A percentile compares a stretch with the other conserved stretches of the same genome.
These are phyloP conservation scores for Tanaodytes sp. DNA, from an alignment of 2,888 invertebrate genomes.

Conservation along the genomic window DNA sequence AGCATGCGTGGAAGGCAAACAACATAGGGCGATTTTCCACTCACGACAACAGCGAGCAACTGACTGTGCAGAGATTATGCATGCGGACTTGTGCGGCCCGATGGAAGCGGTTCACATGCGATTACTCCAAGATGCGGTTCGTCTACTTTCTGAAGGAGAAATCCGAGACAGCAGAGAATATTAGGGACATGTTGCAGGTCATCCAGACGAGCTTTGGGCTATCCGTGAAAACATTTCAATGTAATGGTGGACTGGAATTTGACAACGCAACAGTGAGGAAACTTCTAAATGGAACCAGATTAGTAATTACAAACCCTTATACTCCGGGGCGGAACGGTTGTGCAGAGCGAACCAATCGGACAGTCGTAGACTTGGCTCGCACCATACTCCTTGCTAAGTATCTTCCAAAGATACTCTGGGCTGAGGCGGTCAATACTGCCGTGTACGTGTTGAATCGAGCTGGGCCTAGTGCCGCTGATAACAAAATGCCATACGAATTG, in stretches of 20 bases:
- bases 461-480: constrained; percentile 30
- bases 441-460: constrained; percentile 45
- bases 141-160: constrained; percentile 24
- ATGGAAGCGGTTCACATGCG: constrained; percentile 55
- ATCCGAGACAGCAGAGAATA: constrained; percentile 14
- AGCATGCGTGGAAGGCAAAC: constrained; percentile 61
- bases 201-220: constrained; percentile 40
- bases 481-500: constrained; percentile 48
- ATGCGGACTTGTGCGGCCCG: constrained; percentile 60
- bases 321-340: constrained; percentile 61
- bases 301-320: constrained; percentile 28
- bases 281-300: constrained; percentile 12
- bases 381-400: constrained; percentile 34
- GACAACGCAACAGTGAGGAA: constrained; percentile 19
- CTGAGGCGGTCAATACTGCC: constrained; percentile 43
- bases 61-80: constrained; percentile 56
- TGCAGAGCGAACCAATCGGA: constrained; percentile 37
- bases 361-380: constrained; percentile 28
- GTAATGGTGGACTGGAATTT: constrained; percentile 34
- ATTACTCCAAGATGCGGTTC: constrained; percentile 56
- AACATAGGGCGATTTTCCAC: constrained; percentile 58
- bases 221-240: constrained; percentile 21
- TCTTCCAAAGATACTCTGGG: constrained; percentile 24
- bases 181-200: constrained; percentile 54
- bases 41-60: constrained; percentile 49